Percentiles rank a stretch among this genome's conserved stretches.
phyloP scores from a whole-genome alignment of 2,888 invertebrate species.

The Drosophila subquinaria region DNA sequence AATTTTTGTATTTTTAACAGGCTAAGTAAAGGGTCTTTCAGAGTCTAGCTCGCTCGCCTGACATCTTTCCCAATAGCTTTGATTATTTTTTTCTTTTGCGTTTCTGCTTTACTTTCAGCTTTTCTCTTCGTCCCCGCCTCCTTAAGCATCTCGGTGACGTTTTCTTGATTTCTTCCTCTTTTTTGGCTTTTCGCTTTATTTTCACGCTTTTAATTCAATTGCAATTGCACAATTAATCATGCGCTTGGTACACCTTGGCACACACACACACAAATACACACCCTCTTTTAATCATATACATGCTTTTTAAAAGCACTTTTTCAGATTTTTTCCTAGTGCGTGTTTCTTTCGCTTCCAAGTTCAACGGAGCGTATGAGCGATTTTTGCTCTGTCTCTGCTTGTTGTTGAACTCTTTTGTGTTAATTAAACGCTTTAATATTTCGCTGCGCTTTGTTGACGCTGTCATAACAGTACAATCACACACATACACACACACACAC shows the following conservation, averaged over 20 bases:
- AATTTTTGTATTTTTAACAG: background rate
- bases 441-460: constrained; percentile 72
- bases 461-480: constrained; percentile 63
- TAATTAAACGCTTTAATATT: constrained; percentile 77
- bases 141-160: constrained; percentile 25
- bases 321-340: constrained; percentile 64
- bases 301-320: constrained; percentile 7
- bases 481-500: constrained; percentile 12
- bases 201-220: constrained; percentile 77
- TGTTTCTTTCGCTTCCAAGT: constrained; percentile 52
- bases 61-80: background rate
- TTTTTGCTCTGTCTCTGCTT: constrained; percentile 61
- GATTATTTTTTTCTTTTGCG: background rate
- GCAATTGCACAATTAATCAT: constrained; percentile 78
- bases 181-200: constrained; percentile 32
- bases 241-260: constrained; percentile 77
- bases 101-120: constrained; percentile 27
- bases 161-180: constrained; percentile 18
- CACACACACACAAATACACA: constrained; percentile 31
- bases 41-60: too few species aligned
- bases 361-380: constrained; percentile 79
- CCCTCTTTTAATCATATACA: constrained; percentile 9
- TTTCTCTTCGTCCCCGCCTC: constrained; percentile 23
- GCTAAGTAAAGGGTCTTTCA: background rate
- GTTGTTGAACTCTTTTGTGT: constrained; percentile 79